These are phyloP conservation scores for Palythoa heliodiscus DNA, from an alignment of 92 coral and sea anemone genomes.

Conservation along the genomic window DNA sequence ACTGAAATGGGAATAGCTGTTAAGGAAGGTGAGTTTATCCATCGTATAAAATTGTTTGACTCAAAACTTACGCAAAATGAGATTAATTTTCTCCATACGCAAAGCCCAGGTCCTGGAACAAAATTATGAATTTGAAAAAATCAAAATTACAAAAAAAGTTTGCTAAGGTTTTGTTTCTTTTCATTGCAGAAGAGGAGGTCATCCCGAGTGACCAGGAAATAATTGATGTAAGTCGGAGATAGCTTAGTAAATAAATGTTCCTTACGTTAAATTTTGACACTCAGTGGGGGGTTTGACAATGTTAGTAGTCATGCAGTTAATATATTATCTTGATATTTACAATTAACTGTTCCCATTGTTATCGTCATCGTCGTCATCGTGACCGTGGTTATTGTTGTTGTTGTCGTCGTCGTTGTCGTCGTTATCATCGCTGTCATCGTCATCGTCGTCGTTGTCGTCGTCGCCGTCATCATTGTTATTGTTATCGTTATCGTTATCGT, in stretches of 20 bases:
- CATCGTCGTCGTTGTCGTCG: not conserved
- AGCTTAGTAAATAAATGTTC: not conserved
- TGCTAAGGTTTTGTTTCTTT: not conserved
- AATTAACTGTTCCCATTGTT: not conserved
- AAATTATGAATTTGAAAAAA: too few species aligned
- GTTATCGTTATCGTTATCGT: not conserved
- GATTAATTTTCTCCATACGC: too few species aligned
- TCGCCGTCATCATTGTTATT: not conserved
- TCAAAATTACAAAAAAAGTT: not conserved
- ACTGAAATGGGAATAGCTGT: not conserved
- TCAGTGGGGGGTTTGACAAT: too few species aligned
- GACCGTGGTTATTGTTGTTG: not conserved
- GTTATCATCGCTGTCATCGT: not conserved
- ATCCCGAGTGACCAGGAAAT: slow-evolving; percentile 39
- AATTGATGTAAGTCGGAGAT: slow-evolving; percentile 20
- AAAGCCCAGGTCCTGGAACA: too few species aligned
- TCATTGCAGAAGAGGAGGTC: not conserved
- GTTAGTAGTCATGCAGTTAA: too few species aligned
- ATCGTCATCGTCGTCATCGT: not conserved
- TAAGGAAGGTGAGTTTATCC: not conserved
- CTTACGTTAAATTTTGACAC: not conserved
- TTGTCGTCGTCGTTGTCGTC: not conserved
- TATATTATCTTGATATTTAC: not conserved
- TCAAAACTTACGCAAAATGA: too few species aligned
- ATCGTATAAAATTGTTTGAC: not conserved